Evolutionary conservation across 2,797 vertebrate genomes (phyloP).

Genomic region (Brotula barbata): DNA sequence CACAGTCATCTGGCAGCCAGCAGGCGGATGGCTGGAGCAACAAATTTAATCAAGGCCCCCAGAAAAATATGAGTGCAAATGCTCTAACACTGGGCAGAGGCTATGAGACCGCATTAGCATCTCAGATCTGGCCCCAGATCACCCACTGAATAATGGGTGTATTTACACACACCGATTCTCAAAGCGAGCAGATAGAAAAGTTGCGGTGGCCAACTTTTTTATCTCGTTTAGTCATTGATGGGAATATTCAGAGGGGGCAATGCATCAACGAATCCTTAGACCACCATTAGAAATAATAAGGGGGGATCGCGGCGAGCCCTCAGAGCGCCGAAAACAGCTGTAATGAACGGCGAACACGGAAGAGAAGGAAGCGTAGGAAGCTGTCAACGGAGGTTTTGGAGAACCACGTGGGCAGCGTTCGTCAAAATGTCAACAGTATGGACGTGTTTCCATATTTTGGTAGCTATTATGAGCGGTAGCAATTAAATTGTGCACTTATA

Average conservation of each 20-base stretch:
- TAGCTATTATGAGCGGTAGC: no score
- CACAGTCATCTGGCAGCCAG: conserved; percentile 62
- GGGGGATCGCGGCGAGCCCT: background rate
- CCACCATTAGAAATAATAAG: conserved; percentile 1
- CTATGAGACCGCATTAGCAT: conserved; percentile 56
- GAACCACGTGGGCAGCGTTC: no score
- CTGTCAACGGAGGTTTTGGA: no score
- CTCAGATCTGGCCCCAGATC: conserved; percentile 25
- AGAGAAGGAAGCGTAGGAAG: no score
- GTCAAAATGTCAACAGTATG: no score
- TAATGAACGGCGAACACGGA: no score
- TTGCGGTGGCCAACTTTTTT: conserved; percentile 23
- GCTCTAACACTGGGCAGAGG: conserved; percentile 50
- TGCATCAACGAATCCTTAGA: conserved; percentile 15
- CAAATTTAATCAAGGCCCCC: conserved; percentile 71
- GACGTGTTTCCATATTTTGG: no score
- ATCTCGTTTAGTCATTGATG: conserved; percentile 41
- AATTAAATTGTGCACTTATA: no score
- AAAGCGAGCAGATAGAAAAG: conserved; percentile 19
- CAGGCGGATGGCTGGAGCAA: conserved; percentile 47
- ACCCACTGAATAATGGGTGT: conserved; percentile 48
- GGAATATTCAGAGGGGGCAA: background rate
- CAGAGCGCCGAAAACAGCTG: conserved; percentile 3
- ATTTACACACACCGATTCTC: conserved; percentile 27
- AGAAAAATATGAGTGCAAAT: conserved; percentile 42